Percentiles rank a stretch among this genome's conserved stretches.
phyloP scores from a whole-genome alignment of 1,140 invertebrate species.

The Drosophila dunni region DNA sequence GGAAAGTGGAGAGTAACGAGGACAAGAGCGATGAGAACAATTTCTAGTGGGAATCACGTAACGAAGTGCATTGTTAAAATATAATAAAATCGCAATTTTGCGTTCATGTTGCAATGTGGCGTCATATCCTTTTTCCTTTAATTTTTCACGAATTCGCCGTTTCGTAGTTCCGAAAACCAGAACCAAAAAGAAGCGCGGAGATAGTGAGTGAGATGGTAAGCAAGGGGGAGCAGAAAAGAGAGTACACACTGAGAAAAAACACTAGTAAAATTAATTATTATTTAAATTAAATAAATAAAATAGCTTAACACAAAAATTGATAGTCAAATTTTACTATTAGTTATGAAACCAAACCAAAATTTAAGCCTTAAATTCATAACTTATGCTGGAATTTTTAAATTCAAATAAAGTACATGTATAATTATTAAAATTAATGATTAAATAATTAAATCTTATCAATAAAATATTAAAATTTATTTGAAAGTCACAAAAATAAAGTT shows the following conservation, averaged over 20 bases:
- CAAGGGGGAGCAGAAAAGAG: neutral
- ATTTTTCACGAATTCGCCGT: conserved; percentile 82
- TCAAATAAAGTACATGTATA: too few relatives aligned
- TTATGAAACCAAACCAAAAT: too few relatives aligned
- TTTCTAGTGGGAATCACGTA: conserved; percentile 81
- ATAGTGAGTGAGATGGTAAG: neutral
- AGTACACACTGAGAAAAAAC: neutral
- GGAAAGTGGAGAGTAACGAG: neutral
- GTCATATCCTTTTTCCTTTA: conserved; percentile 84
- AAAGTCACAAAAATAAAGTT: too few relatives aligned
- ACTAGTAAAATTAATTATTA: too few relatives aligned
- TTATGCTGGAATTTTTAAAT: too few relatives aligned
- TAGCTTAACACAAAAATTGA: too few relatives aligned
- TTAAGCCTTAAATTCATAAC: too few relatives aligned
- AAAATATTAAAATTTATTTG: too few relatives aligned
- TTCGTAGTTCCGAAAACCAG: conserved; percentile 77
- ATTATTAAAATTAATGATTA: too few relatives aligned
- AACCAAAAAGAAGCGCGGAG: conserved; percentile 31
- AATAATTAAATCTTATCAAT: too few relatives aligned
- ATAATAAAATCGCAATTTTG: conserved; percentile 84
- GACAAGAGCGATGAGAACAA: conserved; percentile 16
- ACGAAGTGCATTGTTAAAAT: conserved; percentile 84
- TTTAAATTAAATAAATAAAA: too few relatives aligned
- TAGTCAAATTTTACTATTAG: too few relatives aligned
- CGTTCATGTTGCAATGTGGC: conserved; percentile 83